Percentiles rank a stretch among this genome's conserved stretches.
Evolutionary conservation across 92 coral and sea anemone species (phyloP).

Genomic region (Pocillopora grandis): DNA sequence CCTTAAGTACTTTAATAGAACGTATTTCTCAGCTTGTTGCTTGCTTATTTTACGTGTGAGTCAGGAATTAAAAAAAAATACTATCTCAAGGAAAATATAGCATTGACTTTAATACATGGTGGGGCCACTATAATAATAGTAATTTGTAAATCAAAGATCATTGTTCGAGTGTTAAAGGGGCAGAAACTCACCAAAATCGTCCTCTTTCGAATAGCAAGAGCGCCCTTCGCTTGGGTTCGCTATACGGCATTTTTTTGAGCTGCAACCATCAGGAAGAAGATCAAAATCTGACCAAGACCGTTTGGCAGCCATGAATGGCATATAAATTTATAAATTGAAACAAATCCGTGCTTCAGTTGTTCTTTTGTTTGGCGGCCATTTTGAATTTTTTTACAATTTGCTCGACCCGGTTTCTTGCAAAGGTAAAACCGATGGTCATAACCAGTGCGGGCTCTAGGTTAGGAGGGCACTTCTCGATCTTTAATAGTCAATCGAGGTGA

Average conservation of each 20-base stretch:
- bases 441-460: neutral
- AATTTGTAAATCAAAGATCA: too few species aligned
- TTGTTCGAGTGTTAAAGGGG: neutral
- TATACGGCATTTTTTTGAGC: constrained; percentile 19
- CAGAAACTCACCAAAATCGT: constrained; percentile 23
- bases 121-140: too few species aligned
- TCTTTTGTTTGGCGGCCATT: neutral
- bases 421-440: neutral
- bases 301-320: constrained; percentile 19
- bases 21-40: too few species aligned
- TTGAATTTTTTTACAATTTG: neutral
- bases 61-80: too few species aligned
- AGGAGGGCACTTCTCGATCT: too few species aligned
- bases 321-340: neutral
- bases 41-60: too few species aligned
- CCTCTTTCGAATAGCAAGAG: neutral
- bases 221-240: neutral
- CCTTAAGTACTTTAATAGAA: too few species aligned
- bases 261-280: neutral
- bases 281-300: neutral
- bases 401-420: constrained; percentile 17
- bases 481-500: too few species aligned
- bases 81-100: neutral
- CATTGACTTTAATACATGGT: neutral
- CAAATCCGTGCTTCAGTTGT: neutral